A percentile compares a stretch with the other conserved stretches of the same genome.
phyloP scores from a whole-genome alignment of 2,113 vertebrate species.

The Gymnocephalus cernua region DNA sequence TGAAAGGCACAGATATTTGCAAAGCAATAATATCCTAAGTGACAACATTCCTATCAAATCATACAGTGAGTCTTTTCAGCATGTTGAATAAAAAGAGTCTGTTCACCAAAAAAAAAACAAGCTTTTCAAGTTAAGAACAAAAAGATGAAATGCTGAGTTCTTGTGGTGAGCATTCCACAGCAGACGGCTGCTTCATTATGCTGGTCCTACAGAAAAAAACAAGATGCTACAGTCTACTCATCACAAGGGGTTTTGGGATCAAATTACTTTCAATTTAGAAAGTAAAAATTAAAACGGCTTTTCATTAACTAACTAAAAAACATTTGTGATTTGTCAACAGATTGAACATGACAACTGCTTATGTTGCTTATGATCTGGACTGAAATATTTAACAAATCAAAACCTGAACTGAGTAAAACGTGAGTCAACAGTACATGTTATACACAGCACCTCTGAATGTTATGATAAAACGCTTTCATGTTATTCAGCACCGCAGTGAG shows the following conservation, averaged over 20 bases:
- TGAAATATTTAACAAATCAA: constrained; percentile 44
- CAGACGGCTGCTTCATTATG: constrained; percentile 74
- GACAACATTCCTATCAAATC: constrained; percentile 79
- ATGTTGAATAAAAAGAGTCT: constrained; percentile 58
- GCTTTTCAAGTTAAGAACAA: constrained; percentile 72
- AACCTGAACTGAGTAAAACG: constrained; percentile 65
- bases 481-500: constrained; percentile 64
- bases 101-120: constrained; percentile 42
- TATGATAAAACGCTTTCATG: constrained; percentile 41
- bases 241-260: constrained; percentile 54
- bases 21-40: constrained; percentile 79
- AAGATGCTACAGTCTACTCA: constrained; percentile 64
- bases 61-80: constrained; percentile 73
- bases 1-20: constrained; percentile 83
- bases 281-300: constrained; percentile 45
- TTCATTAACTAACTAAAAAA: constrained; percentile 47
- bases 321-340: constrained; percentile 63
- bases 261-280: constrained; percentile 51
- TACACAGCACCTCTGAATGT: constrained; percentile 74
- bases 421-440: constrained; percentile 77
- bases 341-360: constrained; percentile 37
- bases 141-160: constrained; percentile 73
- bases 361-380: constrained; percentile 29
- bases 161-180: constrained; percentile 75
- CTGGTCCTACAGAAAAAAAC: constrained; percentile 66